Base-by-base conservation (phyloP, 2,797 vertebrate species). In the Fringilla coelebs region DNA sequence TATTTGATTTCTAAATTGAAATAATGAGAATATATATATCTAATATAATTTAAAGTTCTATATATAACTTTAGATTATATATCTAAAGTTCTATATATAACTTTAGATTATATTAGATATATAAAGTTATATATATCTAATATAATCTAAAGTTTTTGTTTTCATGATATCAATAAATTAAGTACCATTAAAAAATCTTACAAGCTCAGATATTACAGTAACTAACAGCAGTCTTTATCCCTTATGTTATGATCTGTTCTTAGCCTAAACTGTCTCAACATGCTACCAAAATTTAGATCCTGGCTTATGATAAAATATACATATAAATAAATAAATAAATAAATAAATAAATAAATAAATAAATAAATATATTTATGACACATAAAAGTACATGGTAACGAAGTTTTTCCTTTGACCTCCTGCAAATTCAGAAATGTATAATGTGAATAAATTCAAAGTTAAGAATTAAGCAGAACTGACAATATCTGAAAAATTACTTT, bases 341-440 rank as follows among this genome's bases (percentile, higher is more conserved):
- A n/a, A n/a, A 21, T 24, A 3, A 4, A 25, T 21, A n/a, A n/a
- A 7, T 17, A 2, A n/a, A n/a, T n/a, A n/a, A n/a, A 21, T 24
- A 3, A 4, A 25, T 21, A n/a, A n/a, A 7, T 17, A 2, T 19
- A 24, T 38, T 68, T 77, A 41, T 61, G 12, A 41, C 9, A 34
- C 26, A 31, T 62, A 28, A 43, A 60, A 70, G 9, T 49, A 46
- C 1, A 22, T 51, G 6, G 18, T 38, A 62, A 92, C 82, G 14
- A 18, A 28, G 5, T 75, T 57, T 82, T 54, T 72, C 52, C 10
- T 63, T 86, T 83, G 17, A 55, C 25, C 11, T 72, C 17, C 28
- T 86, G n/a, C 6, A 80, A 86, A 80, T 60, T 55, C 31, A 61
- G 28, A 72, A 88, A 68, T 31, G 7, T 38, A 19, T 12, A 28